phyloP scores from a whole-genome alignment of 2,797 vertebrate genomes.

The Crocodylus rhombifer region DNA sequence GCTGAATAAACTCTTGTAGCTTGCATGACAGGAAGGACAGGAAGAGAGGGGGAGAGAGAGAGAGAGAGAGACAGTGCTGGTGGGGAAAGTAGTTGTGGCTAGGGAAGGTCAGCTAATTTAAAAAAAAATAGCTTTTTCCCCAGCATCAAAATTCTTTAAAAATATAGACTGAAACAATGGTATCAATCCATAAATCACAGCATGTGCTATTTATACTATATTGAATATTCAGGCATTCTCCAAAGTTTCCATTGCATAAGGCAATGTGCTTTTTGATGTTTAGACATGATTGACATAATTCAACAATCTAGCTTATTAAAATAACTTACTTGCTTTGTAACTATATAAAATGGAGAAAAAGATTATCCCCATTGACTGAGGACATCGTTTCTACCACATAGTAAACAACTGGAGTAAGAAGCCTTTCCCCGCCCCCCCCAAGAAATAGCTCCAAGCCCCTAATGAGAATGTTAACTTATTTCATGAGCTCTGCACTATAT shows the following conservation, averaged over 20 bases:
- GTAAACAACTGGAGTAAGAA: slow-evolving; percentile 52
- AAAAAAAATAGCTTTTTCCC: background rate
- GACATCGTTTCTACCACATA: slow-evolving; percentile 43
- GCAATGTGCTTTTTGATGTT: slow-evolving; percentile 65
- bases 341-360: slow-evolving; percentile 44
- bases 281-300: slow-evolving; percentile 67
- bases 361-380: slow-evolving; percentile 66
- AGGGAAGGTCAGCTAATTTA: too few species aligned
- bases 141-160: too few species aligned
- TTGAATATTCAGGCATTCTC: slow-evolving; percentile 21
- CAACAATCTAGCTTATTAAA: slow-evolving; percentile 68
- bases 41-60: background rate
- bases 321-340: slow-evolving; percentile 34
- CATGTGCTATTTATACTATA: background rate
- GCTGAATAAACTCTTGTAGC: slow-evolving; percentile 7
- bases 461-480: slow-evolving; percentile 60
- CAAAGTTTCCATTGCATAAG: slow-evolving; percentile 46
- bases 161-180: background rate
- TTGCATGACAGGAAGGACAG: background rate
- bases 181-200: background rate
- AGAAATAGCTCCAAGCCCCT: slow-evolving; percentile 58
- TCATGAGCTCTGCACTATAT: slow-evolving; percentile 36
- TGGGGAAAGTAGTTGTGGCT: too few species aligned
- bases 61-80: background rate
- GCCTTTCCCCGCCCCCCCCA: slow-evolving; percentile 5